Base-by-base conservation (phyloP, 1,140 invertebrate species). In the Chlorops oryzae region DNA sequence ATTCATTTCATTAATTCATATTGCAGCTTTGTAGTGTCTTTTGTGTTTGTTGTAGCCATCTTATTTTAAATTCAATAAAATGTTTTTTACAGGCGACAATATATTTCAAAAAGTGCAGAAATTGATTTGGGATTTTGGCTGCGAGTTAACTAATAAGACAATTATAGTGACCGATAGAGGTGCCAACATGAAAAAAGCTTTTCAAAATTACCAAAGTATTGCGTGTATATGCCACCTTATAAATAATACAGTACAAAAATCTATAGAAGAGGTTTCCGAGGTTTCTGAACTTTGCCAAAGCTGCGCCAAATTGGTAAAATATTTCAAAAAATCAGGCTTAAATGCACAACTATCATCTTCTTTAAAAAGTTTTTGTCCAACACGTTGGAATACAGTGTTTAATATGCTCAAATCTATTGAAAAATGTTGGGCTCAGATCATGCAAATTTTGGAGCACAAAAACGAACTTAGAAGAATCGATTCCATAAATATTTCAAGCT, bases 91-190 rank as follows among this genome's bases (percentile, higher is more conserved):
- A 42, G 39, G 34, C 25, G 13, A 21, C 12, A 47, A 42, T 47
- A 23, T 47, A 17, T 24, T 21, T 22, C 10, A 15, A 17, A 52
- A 48, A 41, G 47, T 50, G 24, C 7, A 24, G 2, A 23, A 48
- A 5, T 48, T 40, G 4, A 27, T 57, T 21, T 3, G 40, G 13
- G 34, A 48, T 21, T 51, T 57, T 13, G 40, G 42, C 44, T 57
- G 20, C 17, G 39, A 40, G 15, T 23, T 57, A 2, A 46, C 46
- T 18, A 23, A 51, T 37, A 51, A 50, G 21, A 22, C 54, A n/a
- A 20, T 50, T 20, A 50, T 56, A 12, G 50, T 56, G 18, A 56
- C 54, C 1, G 50, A 56, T 44, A 23, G 47, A 34, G 54, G 32
- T 15, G 44, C 50, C 1, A 56, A 50, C 13, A 56, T 52, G 42